Conservation (phyloP, 2,113 vertebrate species). For the Nothoprocta pentlandii region DNA sequence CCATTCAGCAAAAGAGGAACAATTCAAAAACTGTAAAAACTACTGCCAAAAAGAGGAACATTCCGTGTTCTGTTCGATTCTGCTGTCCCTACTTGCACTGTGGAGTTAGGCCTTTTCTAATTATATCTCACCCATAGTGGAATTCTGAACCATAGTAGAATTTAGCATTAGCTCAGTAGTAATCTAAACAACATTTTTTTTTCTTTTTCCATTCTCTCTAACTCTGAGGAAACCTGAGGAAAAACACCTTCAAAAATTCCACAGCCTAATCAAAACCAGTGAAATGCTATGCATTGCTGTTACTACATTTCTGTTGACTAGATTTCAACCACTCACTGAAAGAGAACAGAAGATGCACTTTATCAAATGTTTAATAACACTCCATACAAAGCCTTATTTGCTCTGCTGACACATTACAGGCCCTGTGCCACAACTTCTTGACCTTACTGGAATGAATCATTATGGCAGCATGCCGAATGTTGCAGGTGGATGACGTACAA, state of each 20-base stretch:
- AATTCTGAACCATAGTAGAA: not conserved
- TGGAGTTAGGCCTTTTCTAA: not conserved
- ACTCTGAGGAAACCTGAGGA: not conserved
- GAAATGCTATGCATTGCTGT: not conserved
- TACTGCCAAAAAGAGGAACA: not conserved
- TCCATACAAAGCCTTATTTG: not conserved
- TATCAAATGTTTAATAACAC: not conserved
- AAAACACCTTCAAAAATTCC: not conserved
- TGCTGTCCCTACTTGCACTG: not conserved
- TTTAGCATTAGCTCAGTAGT: not conserved
- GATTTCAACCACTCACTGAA: not conserved
- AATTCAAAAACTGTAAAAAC: not conserved
- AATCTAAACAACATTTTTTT: not conserved
- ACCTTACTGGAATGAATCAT: not conserved
- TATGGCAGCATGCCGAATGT: not conserved
- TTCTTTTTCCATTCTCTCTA: not conserved
- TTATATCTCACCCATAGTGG: not conserved
- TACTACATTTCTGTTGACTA: not conserved
- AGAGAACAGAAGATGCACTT: not conserved
- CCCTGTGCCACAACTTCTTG: not conserved
- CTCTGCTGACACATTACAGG: not conserved
- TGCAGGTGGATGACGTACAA: not conserved
- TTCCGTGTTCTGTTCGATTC: not conserved
- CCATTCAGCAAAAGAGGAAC: not conserved
- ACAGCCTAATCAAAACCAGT: not conserved